Evolutionary conservation across 2,113 vertebrate species (phyloP).

Genomic region (Pteropus alecto): DNA sequence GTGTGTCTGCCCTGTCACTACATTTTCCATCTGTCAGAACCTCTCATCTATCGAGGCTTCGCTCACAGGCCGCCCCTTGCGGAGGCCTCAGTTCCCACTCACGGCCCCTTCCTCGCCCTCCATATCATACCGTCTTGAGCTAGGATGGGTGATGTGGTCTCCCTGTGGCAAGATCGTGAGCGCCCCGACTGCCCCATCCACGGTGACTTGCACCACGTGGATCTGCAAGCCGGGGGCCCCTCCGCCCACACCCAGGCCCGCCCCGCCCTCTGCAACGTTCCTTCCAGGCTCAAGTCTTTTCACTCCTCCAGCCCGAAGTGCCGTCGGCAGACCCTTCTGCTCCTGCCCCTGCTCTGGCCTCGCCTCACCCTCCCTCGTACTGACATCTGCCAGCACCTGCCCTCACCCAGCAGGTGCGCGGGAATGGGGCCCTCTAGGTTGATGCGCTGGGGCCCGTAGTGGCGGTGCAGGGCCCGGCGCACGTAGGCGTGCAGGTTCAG

Average conservation of each 20-base stretch:
- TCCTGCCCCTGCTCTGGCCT: background rate
- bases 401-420: slow-evolving; percentile 94
- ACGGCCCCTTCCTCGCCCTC: background rate
- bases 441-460: slow-evolving; percentile 88
- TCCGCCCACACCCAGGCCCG: too few relatives aligned
- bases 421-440: slow-evolving; percentile 96
- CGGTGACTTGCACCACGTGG: background rate
- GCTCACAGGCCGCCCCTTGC: background rate
- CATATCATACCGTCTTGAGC: background rate
- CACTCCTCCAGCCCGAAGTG: background rate
- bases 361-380: background rate
- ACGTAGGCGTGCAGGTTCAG: slow-evolving; percentile 93
- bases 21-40: background rate
- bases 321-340: background rate
- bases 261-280: background rate
- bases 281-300: background rate
- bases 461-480: slow-evolving; percentile 90
- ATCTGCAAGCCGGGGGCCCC: background rate
- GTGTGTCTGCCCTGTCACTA: accelerated
- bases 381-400: accelerated
- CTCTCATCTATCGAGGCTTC: background rate
- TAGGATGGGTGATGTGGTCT: background rate
- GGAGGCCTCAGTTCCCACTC: background rate
- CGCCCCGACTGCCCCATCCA: background rate
- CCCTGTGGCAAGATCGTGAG: background rate